Evolutionary conservation across 2,888 invertebrate species (phyloP).

Genomic region (Sisyra nigra): DNA sequence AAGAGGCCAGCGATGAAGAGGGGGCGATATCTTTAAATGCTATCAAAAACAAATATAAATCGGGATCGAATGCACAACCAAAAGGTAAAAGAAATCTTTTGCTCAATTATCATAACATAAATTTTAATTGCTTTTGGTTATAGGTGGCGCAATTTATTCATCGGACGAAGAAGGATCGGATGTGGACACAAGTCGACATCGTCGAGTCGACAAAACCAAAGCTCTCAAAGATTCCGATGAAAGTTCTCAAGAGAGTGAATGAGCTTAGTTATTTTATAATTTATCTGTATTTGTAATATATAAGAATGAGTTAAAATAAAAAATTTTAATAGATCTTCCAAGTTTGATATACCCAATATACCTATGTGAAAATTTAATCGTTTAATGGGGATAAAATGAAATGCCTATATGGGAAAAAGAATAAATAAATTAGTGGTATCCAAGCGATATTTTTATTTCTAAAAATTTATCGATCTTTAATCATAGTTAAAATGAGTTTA

Average conservation of each 20-base stretch:
- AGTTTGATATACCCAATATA: no score
- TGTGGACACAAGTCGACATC: slow-evolving; percentile 55
- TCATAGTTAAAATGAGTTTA: no score
- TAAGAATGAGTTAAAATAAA: no score
- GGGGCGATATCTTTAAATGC: slow-evolving; percentile 83
- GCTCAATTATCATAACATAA: slow-evolving; percentile 2
- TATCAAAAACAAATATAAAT: slow-evolving; percentile 88
- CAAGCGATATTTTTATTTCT: no score
- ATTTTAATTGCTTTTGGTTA: background rate
- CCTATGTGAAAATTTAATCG: no score
- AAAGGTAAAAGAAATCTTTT: slow-evolving; percentile 32
- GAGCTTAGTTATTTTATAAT: slow-evolving; percentile 7
- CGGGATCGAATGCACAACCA: slow-evolving; percentile 29
- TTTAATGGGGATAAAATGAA: no score
- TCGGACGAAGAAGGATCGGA: slow-evolving; percentile 79
- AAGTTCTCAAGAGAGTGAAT: slow-evolving; percentile 21
- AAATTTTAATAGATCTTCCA: no score
- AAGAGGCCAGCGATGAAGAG: slow-evolving; percentile 87
- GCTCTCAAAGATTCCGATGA: slow-evolving; percentile 56
- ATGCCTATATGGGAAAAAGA: no score
- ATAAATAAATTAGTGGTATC: no score
- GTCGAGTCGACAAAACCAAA: slow-evolving; percentile 58
- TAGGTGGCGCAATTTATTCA: slow-evolving; percentile 64
- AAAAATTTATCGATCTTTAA: no score
- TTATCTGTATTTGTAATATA: background rate